Evolutionary conservation across 2,797 vertebrate species (phyloP).

Genomic region (Ambastaia sidthimunki): DNA sequence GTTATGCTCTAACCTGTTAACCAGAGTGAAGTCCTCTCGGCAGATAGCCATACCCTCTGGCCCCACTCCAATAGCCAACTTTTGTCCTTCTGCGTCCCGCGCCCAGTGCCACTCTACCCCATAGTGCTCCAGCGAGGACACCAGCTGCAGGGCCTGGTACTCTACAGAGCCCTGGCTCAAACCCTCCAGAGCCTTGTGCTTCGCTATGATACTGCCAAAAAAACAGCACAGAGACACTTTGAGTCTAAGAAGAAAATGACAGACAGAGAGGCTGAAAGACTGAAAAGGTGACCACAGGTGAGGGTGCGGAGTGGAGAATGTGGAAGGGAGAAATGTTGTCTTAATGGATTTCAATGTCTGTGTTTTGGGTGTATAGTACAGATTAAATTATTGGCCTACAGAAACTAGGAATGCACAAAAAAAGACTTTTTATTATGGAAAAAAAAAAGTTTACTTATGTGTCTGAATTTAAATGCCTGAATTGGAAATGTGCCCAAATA

Average conservation of each 20-base stretch:
- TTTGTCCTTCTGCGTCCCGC: slow-evolving; percentile 87
- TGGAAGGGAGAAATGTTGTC: no score
- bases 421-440: no score
- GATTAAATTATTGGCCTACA: no score
- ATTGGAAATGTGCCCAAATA: no score
- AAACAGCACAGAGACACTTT: background rate
- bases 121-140: slow-evolving; percentile 91
- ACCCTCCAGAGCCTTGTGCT: slow-evolving; percentile 91
- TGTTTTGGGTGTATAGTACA: no score
- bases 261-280: background rate
- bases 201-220: slow-evolving; percentile 83
- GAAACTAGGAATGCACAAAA: no score
- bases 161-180: slow-evolving; percentile 87
- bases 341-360: no score
- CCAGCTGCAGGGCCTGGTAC: slow-evolving; percentile 93
- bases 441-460: no score
- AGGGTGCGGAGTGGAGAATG: no score
- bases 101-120: slow-evolving; percentile 97
- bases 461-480: no score
- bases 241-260: background rate
- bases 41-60: slow-evolving; percentile 94
- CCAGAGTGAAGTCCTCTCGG: slow-evolving; percentile 90
- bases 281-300: background rate
- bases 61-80: slow-evolving; percentile 90
- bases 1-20: slow-evolving; percentile 84